Conservation (phyloP, 2,888 invertebrate genomes). For the Crepidodera aurea region DNA sequence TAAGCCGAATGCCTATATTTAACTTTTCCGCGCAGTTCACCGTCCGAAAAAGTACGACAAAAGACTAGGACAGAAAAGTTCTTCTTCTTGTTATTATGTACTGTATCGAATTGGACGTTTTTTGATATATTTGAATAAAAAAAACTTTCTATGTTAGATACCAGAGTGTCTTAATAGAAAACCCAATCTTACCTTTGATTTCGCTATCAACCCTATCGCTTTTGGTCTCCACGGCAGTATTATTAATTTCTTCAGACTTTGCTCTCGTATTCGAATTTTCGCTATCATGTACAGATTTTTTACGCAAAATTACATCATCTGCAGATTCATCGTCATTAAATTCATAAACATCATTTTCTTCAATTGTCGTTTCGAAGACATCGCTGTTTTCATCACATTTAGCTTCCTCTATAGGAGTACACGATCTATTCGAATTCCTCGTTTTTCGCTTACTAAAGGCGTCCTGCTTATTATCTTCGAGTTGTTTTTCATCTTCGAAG, state of each 20-base stretch:
- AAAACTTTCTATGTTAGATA: too few species aligned
- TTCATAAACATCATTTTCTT: constrained; percentile 57
- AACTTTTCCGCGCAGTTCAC: too few species aligned
- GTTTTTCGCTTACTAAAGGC: constrained; percentile 24
- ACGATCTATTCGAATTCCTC: constrained; percentile 26
- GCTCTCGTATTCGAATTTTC: constrained; percentile 39
- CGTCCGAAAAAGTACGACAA: too few species aligned
- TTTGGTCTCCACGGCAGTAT: constrained; percentile 54
- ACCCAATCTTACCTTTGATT: constrained; percentile 50
- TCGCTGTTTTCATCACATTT: constrained; percentile 27
- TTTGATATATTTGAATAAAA: too few species aligned
- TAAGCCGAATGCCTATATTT: too few species aligned
- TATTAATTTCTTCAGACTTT: constrained; percentile 40
- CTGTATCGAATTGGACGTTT: too few species aligned
- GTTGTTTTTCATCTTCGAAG: not conserved
- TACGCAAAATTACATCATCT: constrained; percentile 39
- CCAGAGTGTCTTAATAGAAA: too few species aligned
- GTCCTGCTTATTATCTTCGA: not conserved
- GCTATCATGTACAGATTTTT: constrained; percentile 33
- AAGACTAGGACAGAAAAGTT: too few species aligned
- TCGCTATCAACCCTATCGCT: constrained; percentile 57
- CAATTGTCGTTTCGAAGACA: not conserved
- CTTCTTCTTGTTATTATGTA: too few species aligned
- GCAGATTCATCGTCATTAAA: constrained; percentile 46
- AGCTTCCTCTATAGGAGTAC: constrained; percentile 24